Base-by-base conservation (phyloP, 1,140 invertebrate species). In the Drosophila persimilis region DNA sequence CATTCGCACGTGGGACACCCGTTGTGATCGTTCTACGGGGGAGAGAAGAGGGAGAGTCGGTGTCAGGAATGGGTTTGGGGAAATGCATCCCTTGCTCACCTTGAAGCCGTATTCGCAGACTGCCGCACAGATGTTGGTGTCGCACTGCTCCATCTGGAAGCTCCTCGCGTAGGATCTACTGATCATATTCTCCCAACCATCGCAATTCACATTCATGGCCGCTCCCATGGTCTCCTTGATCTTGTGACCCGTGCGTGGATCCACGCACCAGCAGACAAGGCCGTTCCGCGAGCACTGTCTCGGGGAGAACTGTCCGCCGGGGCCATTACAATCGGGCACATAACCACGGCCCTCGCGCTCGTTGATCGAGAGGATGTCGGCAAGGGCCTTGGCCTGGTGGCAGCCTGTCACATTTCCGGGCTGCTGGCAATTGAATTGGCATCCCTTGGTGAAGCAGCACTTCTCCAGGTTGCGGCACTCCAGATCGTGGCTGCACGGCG, bases 191-290 rank as follows among this genome's bases (percentile, higher is more conserved):
- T 91, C 90, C 83, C 89, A 89, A 0, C 84, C 81, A 41, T 92
- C 89, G 84, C 96, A 97, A 61, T 94, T 92, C 1, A 96, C 95
- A 41, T 92, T 93, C 7, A 94, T 93, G 0, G 95, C 93, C 0
- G 96, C 94, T 8, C 95, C 96, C 94, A 97, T 96, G 1, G 95
- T 94, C 1, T 95, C 95, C 46, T 94, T 93, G 17, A 96, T 92
- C 89, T 97, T 97, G 79, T 95, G 93, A 1, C 96, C 96, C 8
- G 94, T 93, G 22, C 93, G 78, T 0, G 91, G 91, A 86, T 96
- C 95, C 1, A 97, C 96, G 81, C 96, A 97, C 96, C 96, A 97
- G 90, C 96, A 97, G 66, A 97, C 95, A 1, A 97, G 89, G 15
- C 95, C 95, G 89, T 97, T 97, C 46, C 95, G 93, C 2, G 96